These are phyloP conservation scores for Drosophila mimica DNA, from an alignment of 2,888 invertebrate species.

Conservation along the genomic window DNA sequence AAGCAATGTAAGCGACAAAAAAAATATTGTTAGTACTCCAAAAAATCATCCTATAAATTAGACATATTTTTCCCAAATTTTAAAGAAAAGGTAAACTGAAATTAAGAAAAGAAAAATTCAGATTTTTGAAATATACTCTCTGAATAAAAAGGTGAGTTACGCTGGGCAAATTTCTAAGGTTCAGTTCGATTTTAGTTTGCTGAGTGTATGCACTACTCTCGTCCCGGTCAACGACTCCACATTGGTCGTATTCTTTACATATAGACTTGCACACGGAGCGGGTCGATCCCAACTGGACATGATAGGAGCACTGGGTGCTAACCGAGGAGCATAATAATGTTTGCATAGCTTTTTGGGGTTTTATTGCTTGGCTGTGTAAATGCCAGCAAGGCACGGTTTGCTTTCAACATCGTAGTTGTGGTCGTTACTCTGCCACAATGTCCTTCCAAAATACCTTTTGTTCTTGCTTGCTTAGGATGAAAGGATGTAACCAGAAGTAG, in stretches of 20 bases:
- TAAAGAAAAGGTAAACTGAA: not conserved
- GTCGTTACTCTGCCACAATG: constrained; percentile 54
- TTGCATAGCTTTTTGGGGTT: constrained; percentile 77
- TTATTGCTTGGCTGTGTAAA: constrained; percentile 74
- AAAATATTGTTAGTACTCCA: too few species aligned
- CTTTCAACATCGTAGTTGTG: constrained; percentile 35
- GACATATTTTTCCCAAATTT: not conserved
- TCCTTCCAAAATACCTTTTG: constrained; percentile 59
- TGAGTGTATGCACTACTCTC: constrained; percentile 10
- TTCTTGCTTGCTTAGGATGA: constrained; percentile 20
- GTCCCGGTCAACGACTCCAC: constrained; percentile 31
- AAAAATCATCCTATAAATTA: not conserved
- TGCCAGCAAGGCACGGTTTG: constrained; percentile 64
- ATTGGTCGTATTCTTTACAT: constrained; percentile 39
- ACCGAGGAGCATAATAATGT: constrained; percentile 70
- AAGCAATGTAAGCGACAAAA: not conserved
- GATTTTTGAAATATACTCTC: not conserved
- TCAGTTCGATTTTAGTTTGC: not conserved
- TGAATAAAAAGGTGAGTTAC: not conserved
- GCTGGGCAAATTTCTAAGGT: not conserved
- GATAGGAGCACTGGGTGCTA: constrained; percentile 23
- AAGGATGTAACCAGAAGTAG: constrained; percentile 11
- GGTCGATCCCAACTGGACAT: constrained; percentile 24
- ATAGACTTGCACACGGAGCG: constrained; percentile 19
- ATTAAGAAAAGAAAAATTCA: not conserved